Percentiles rank a stretch among this genome's conserved stretches.
These are phyloP conservation scores for Sinhomidia bicolor DNA, from an alignment of 2,888 invertebrate genomes.

Conservation along the genomic window DNA sequence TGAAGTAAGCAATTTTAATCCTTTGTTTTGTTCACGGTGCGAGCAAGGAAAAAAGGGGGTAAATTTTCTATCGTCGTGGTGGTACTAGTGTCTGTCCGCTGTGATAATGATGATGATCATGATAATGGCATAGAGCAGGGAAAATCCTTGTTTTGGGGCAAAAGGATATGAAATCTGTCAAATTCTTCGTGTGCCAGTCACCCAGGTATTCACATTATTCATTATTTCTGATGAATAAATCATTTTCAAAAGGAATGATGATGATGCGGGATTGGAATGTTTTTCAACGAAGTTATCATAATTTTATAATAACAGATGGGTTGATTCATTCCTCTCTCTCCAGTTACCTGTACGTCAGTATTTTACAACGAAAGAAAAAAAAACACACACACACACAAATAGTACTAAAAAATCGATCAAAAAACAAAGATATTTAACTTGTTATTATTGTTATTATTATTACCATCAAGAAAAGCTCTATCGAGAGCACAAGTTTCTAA, in stretches of 20 bases:
- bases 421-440: neutral
- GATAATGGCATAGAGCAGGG: neutral
- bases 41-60: neutral
- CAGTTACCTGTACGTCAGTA: neutral
- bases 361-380: neutral
- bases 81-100: neutral
- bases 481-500: neutral
- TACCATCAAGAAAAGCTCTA: neutral
- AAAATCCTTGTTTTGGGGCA: neutral
- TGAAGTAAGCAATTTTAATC: neutral
- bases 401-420: neutral
- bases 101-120: neutral
- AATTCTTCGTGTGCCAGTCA: slow-evolving; percentile 1
- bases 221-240: slow-evolving; percentile 20
- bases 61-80: neutral
- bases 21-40: neutral
- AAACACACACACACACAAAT: too few species aligned
- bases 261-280: slow-evolving; percentile 23
- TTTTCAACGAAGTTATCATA: neutral
- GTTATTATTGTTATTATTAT: neutral
- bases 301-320: slow-evolving; percentile 9
- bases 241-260: slow-evolving; percentile 1
- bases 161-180: slow-evolving; percentile 35
- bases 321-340: neutral
- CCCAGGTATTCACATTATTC: neutral